Evolutionary conservation across 2,113 vertebrate species (phyloP).

Genomic region (Mormoops blainvillei): DNA sequence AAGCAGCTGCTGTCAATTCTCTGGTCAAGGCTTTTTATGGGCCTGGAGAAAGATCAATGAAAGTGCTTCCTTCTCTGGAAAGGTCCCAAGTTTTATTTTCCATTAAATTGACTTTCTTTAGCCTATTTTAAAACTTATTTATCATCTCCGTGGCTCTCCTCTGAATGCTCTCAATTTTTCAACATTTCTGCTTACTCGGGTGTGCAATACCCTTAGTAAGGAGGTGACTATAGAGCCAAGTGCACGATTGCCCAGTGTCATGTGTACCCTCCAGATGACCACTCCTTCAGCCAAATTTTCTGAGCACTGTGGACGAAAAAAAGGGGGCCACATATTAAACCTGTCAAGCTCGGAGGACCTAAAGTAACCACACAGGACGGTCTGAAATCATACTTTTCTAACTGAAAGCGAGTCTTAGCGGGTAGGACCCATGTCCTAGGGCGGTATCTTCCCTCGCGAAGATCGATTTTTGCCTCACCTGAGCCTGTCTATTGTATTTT

Average conservation of each 20-base stretch:
- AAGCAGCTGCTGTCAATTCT: slow-evolving; percentile 3
- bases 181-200: neutral
- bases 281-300: neutral
- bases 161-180: neutral
- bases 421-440: neutral
- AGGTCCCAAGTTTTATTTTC: neutral
- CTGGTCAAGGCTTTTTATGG: neutral
- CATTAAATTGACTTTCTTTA: slow-evolving; percentile 10
- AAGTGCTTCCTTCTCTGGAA: neutral
- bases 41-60: neutral
- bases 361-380: neutral
- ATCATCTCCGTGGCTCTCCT: neutral
- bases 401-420: neutral
- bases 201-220: neutral
- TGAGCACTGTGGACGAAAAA: neutral
- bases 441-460: neutral
- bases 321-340: neutral
- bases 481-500: neutral
- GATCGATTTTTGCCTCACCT: neutral
- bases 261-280: neutral
- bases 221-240: neutral
- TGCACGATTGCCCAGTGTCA: neutral
- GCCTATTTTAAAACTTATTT: neutral
- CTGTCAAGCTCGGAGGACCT: neutral
- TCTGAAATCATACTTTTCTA: neutral